Base-by-base conservation (phyloP, 2,113 vertebrate species). In the Butorides virescens region DNA sequence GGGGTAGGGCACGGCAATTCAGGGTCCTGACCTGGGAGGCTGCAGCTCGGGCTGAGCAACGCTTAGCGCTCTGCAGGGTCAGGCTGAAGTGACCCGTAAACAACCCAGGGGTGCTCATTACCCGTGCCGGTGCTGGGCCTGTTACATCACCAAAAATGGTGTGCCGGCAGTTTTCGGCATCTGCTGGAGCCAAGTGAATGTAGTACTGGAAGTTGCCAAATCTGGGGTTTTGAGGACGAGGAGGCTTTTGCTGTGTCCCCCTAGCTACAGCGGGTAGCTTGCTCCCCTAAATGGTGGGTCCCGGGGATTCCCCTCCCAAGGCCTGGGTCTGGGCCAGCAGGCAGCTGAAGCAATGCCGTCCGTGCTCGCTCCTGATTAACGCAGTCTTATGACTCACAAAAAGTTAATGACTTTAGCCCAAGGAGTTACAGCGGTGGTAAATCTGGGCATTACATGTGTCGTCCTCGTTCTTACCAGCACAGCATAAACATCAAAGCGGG, bases 21-120 rank as follows among this genome's bases (percentile, higher is more conserved):
- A 87, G 95, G 86, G 94, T 92, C 95, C 89, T 94, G 79, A 93
- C 76, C 86, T 46, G 80, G 59, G 79, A 93, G 86, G 83, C 83
- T 80, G 73, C 36, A 84, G 39, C 39, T 89, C 5, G 7, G 88
- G 7, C 88, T 85, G 83, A 91, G 79, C 91, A 96, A 93, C 6
- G 2, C 86, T 80, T 53, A 21, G 59, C 5, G 13, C 22, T 63
- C 50, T 44, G 29, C 55, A 44, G 73, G 88, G 86, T 96, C 76
- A 93, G 61, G 53, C 56, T 49, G 11, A 30, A 80, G 53, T 36
- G 72, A 53, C 73, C 91, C 3, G 26, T 94, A 84, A 95, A 92
- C 91, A 95, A 76, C 47, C 32, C 30, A 19, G 34, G 56, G 68
- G 20, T 93, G 92, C 47, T 96, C 34, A 30, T 93, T 86, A 88